phyloP scores from a whole-genome alignment of 1,140 invertebrate species.

The Aethina tumida region DNA sequence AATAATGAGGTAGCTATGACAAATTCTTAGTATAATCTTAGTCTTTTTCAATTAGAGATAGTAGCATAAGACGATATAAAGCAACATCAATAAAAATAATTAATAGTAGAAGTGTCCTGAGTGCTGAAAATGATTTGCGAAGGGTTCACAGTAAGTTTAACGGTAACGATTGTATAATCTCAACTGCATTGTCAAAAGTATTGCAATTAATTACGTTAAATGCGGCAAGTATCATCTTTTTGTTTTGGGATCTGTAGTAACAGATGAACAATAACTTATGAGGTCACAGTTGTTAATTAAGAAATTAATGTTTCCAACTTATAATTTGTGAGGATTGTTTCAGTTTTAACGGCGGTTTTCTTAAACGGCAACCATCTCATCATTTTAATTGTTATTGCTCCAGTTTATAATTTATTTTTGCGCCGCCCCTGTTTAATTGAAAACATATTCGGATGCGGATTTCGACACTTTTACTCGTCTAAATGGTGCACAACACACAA shows the following conservation, averaged over 20 bases:
- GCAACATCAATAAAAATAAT: too few species aligned
- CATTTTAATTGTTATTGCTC: too few species aligned
- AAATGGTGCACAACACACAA: too few species aligned
- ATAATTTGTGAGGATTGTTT: constrained; percentile 33
- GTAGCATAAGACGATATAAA: too few species aligned
- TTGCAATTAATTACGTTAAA: constrained; percentile 33
- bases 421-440: too few species aligned
- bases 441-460: too few species aligned
- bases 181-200: constrained; percentile 33
- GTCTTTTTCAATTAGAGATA: too few species aligned
- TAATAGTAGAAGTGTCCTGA: constrained; percentile 6
- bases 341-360: constrained; percentile 26
- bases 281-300: constrained; percentile 37
- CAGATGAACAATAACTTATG: constrained; percentile 36
- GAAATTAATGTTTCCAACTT: constrained; percentile 35
- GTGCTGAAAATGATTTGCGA: too few species aligned
- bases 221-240: constrained; percentile 29
- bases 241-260: constrained; percentile 24
- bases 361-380: constrained; percentile 17
- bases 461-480: too few species aligned
- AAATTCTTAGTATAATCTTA: too few species aligned
- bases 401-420: too few species aligned
- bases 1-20: too few species aligned
- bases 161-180: constrained; percentile 28
- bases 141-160: constrained; percentile 12